These are phyloP conservation scores for Tapera naevia DNA, from an alignment of 2,797 vertebrate species.

Conservation along the genomic window DNA sequence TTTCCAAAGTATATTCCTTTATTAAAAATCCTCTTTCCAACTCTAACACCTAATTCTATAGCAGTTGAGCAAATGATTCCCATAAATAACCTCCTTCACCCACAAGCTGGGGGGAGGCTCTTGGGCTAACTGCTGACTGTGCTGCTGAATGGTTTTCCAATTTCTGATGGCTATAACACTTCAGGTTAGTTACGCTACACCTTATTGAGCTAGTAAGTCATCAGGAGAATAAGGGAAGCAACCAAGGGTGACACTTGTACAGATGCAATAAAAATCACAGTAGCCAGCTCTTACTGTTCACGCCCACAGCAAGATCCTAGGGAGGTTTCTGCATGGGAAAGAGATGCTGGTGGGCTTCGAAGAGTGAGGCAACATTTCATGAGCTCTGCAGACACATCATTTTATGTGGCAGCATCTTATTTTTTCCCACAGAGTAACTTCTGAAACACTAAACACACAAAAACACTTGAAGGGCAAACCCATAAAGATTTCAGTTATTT, in stretches of 20 bases:
- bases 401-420: background rate
- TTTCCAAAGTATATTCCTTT: background rate
- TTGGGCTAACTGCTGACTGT: background rate
- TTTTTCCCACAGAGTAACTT: background rate
- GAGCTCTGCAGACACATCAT: background rate
- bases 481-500: background rate
- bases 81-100: background rate
- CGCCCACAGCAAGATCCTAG: background rate
- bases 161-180: background rate
- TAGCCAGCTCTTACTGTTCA: background rate
- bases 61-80: background rate
- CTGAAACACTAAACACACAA: background rate
- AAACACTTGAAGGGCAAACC: background rate
- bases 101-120: background rate
- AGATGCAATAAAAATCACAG: background rate
- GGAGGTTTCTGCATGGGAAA: background rate
- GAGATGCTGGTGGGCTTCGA: background rate
- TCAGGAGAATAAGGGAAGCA: slow-evolving; percentile 1
- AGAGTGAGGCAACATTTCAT: background rate
- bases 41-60: background rate
- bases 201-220: background rate
- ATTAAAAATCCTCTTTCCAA: background rate
- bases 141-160: background rate
- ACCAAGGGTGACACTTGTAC: background rate
- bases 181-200: background rate